Percentiles rank a stretch among this genome's conserved stretches.
phyloP scores from a whole-genome alignment of 2,888 invertebrate species.

The Chironomus tentans region DNA sequence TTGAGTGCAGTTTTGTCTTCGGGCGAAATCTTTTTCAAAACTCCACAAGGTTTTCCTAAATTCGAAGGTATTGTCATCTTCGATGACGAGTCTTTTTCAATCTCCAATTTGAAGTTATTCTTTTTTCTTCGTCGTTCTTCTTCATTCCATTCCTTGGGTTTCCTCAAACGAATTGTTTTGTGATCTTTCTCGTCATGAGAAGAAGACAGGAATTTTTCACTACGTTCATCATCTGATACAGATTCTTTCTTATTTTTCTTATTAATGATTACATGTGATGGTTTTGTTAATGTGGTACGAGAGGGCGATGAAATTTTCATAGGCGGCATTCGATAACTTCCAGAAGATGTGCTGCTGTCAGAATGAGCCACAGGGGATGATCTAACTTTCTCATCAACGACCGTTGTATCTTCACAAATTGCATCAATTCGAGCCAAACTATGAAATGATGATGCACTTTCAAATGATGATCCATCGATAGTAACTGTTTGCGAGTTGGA shows the following conservation, averaged over 20 bases:
- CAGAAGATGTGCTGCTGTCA: constrained; percentile 47
- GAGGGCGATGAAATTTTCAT: constrained; percentile 32
- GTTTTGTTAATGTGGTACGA: constrained; percentile 37
- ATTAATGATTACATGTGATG: constrained; percentile 30
- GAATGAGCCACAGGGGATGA: constrained; percentile 46
- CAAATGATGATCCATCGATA: constrained; percentile 76
- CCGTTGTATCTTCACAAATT: constrained; percentile 50
- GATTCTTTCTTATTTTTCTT: constrained; percentile 46
- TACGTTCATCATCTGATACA: constrained; percentile 58
- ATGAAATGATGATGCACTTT: constrained; percentile 74
- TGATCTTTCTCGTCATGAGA: constrained; percentile 51
- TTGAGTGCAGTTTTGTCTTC: constrained; percentile 34
- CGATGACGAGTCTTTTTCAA: constrained; percentile 50
- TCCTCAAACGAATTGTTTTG: constrained; percentile 31
- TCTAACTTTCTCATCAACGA: constrained; percentile 29
- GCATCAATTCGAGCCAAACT: constrained; percentile 66
- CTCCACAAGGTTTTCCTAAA: neutral
- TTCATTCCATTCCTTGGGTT: constrained; percentile 48
- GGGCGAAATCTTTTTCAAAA: constrained; percentile 34
- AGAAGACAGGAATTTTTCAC: constrained; percentile 58
- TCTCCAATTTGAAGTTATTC: constrained; percentile 69
- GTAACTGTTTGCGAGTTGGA: constrained; percentile 47
- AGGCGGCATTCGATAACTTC: constrained; percentile 41
- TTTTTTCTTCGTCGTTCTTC: constrained; percentile 64
- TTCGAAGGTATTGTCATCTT: constrained; percentile 34